Conservation (phyloP, 2,888 invertebrate genomes). For the Ophion obscuratus region DNA sequence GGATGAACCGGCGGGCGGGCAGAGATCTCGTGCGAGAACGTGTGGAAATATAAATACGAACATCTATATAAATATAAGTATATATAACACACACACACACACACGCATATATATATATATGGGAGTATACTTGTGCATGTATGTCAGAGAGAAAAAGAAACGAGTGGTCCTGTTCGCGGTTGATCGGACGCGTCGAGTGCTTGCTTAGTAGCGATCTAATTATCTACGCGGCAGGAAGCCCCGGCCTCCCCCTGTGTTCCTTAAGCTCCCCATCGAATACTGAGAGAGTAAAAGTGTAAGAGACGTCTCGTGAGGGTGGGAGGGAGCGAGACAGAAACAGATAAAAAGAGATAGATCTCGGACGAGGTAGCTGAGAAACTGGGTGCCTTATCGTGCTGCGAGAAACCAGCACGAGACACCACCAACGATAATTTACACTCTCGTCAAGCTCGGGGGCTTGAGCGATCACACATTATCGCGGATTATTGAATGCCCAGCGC, state of each 20-base stretch:
- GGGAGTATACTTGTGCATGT: conserved; percentile 6
- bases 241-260: conserved; percentile 80
- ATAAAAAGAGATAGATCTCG: conserved; percentile 35
- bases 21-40: conserved; percentile 49
- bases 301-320: conserved; percentile 36
- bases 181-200: conserved; percentile 77
- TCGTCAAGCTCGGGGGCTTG: conserved; percentile 53
- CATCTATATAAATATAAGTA: conserved; percentile 39
- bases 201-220: conserved; percentile 84
- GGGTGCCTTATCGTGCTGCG: conserved; percentile 67
- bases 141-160: conserved; percentile 65
- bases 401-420: conserved; percentile 65
- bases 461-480: conserved; percentile 62
- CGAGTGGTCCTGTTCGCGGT: conserved; percentile 69
- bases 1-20: conserved; percentile 48
- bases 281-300: conserved; percentile 62
- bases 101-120: too few relatives aligned
- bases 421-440: conserved; percentile 66
- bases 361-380: conserved; percentile 61
- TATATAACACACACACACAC: not conserved
- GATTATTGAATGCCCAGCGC: conserved; percentile 48
- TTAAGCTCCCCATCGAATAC: conserved; percentile 71
- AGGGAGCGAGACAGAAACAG: conserved; percentile 21
- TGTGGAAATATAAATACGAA: conserved; percentile 59
- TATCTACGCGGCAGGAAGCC: conserved; percentile 83